Conservation (phyloP, 2,113 vertebrate species). For the Beaufortia kweichowensis region DNA sequence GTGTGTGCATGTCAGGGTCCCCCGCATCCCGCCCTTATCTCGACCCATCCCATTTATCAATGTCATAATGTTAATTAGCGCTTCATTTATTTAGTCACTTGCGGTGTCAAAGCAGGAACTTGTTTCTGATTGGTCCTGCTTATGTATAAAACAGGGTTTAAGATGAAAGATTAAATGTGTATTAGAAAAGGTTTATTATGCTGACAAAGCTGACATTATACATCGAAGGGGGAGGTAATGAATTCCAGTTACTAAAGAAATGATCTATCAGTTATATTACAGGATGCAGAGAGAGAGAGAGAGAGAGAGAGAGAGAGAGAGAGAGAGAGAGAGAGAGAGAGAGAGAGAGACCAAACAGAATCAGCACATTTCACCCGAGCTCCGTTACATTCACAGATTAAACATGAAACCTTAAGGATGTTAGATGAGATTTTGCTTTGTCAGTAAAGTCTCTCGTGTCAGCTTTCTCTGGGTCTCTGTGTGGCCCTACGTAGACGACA, state of each 20-base stretch:
- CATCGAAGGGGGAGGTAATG: too few species aligned
- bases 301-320: neutral
- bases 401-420: constrained; percentile 22
- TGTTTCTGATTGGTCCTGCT: constrained; percentile 62
- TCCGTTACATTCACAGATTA: constrained; percentile 8
- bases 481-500: constrained; percentile 63
- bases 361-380: constrained; percentile 19
- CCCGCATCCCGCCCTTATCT: constrained; percentile 86
- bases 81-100: constrained; percentile 93
- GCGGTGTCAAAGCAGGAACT: constrained; percentile 75
- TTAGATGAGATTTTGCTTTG: constrained; percentile 27
- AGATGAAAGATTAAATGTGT: too few species aligned
- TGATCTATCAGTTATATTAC: neutral
- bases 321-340: neutral
- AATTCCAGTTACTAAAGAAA: too few species aligned
- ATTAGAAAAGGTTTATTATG: too few species aligned
- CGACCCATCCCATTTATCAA: constrained; percentile 88
- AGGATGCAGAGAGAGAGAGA: constrained; percentile 58
- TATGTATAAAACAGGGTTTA: neutral
- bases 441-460: constrained; percentile 22
- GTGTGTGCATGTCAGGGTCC: constrained; percentile 84
- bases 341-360: constrained; percentile 1
- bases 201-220: too few species aligned
- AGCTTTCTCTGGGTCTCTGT: constrained; percentile 51
- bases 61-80: constrained; percentile 94